phyloP scores from a whole-genome alignment of 2,888 invertebrate species.

The Zelleria hepariella region DNA sequence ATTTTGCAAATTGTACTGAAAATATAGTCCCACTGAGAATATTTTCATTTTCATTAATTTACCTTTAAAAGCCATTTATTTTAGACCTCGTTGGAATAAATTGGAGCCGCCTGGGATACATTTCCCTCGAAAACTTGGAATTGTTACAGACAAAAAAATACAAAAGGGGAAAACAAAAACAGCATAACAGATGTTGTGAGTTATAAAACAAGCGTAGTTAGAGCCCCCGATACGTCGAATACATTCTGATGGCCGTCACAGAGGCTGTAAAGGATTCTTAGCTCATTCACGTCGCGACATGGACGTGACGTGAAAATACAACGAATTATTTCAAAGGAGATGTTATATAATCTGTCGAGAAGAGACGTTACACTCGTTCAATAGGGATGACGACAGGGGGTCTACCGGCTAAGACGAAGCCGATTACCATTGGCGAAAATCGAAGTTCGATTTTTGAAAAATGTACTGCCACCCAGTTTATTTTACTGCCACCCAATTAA shows the following conservation, averaged over 20 bases:
- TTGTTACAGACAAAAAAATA: not conserved
- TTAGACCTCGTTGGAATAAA: not conserved
- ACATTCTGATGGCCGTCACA: slow-evolving; percentile 8
- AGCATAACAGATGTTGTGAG: not conserved
- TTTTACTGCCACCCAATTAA: too few species aligned
- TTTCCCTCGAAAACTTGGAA: not conserved
- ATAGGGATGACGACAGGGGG: too few species aligned
- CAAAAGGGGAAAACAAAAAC: not conserved
- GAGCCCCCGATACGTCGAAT: slow-evolving; percentile 5
- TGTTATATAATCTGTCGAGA: not conserved
- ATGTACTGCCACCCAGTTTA: too few species aligned
- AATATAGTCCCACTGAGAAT: not conserved
- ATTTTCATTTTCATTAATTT: not conserved
- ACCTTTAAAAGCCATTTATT: not conserved
- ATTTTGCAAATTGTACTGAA: not conserved
- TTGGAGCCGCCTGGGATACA: not conserved
- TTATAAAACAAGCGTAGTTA: not conserved
- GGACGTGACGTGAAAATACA: slow-evolving; percentile 9
- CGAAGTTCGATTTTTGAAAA: too few species aligned
- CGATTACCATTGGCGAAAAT: too few species aligned
- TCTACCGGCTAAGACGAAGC: too few species aligned
- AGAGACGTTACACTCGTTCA: not conserved
- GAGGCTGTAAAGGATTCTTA: slow-evolving; percentile 7
- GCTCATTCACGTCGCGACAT: slow-evolving; percentile 7
- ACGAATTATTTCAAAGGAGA: not conserved